These are phyloP conservation scores for Pammene fasciana DNA, from an alignment of 2,888 invertebrate species.

Conservation along the genomic window DNA sequence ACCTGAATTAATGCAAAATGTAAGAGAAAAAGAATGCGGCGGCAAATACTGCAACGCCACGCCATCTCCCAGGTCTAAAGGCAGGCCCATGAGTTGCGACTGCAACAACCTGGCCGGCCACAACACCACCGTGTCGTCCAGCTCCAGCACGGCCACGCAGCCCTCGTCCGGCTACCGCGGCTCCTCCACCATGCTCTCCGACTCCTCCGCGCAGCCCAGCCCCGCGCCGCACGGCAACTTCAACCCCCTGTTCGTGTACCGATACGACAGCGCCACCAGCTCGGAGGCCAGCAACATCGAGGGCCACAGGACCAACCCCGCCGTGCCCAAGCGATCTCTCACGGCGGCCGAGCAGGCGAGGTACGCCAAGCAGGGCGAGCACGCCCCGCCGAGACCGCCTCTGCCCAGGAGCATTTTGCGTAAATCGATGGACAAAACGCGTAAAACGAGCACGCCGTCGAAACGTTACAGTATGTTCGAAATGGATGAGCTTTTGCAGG, in stretches of 20 bases:
- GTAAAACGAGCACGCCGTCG: conserved; percentile 76
- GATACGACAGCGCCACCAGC: conserved; percentile 89
- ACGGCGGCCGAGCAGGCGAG: conserved; percentile 83
- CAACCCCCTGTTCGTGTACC: conserved; percentile 91
- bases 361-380: conserved; percentile 74
- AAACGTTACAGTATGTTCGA: conserved; percentile 93
- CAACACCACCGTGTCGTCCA: conserved; percentile 84
- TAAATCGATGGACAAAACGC: conserved; percentile 84
- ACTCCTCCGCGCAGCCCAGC: conserved; percentile 88
- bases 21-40: conserved; percentile 80
- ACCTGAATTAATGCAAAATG: conserved; percentile 88
- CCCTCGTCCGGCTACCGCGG: conserved; percentile 94
- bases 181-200: conserved; percentile 91
- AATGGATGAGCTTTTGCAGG: conserved; percentile 84
- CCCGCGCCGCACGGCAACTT: conserved; percentile 84
- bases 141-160: conserved; percentile 89
- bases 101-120: conserved; percentile 82
- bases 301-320: conserved; percentile 76
- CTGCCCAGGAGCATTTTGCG: conserved; percentile 88
- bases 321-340: conserved; percentile 87
- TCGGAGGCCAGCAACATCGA: conserved; percentile 88
- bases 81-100: conserved; percentile 85
- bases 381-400: conserved; percentile 87
- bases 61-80: conserved; percentile 80
- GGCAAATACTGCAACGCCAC: conserved; percentile 75